Evolutionary conservation across 1,140 invertebrate species (phyloP), one percentile per base, ranked within the genome.

Genomic region (Calephelis virginiensis): DNA sequence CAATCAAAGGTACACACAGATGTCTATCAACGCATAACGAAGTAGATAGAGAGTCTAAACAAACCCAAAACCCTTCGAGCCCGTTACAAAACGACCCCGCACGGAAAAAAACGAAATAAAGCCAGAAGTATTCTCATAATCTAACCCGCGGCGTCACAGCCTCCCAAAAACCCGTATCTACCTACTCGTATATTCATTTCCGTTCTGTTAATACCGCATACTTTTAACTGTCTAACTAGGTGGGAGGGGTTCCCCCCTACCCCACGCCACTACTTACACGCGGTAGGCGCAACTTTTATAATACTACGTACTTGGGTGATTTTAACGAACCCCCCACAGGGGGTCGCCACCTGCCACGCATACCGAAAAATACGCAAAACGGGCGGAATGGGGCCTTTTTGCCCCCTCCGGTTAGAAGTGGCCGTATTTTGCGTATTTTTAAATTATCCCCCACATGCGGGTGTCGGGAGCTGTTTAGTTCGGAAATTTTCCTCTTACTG

Each of bases 201-300:
- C 87, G 85, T 88, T 88, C 75, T 77, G 87, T 90, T 90, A 90
- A 90, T 90, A 88, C 87, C 87, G 85, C 87, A 90, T 90, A 90
- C 85, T 88, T 90, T 90, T 90, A 88, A 88, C 87, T 90, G 87
- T 85, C 82, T 84, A 84, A 84, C 80, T 84, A 82, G 82, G 82
- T 81, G 75, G 81, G 72, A 53, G 68, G 72, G 69, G 72, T 71
- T 60, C 74, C 28, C 65, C 66, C 74, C 72, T 68, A 64, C 76
- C 72, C 69, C 76, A 78, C 75, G 66, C 71, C 78, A 90, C 87
- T 90, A 90, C 87, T 90, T 90, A 88, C 80, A 89, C 86, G 85
- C 82, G 81, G 86, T 88, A 90, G 87, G 87, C 87, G 80, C 87
- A 88, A 90, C 85, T 90, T 90, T 90, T 90, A 90, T 90, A 90